phyloP scores from a whole-genome alignment of 1,140 invertebrate genomes.

The Drosophila truncata region DNA sequence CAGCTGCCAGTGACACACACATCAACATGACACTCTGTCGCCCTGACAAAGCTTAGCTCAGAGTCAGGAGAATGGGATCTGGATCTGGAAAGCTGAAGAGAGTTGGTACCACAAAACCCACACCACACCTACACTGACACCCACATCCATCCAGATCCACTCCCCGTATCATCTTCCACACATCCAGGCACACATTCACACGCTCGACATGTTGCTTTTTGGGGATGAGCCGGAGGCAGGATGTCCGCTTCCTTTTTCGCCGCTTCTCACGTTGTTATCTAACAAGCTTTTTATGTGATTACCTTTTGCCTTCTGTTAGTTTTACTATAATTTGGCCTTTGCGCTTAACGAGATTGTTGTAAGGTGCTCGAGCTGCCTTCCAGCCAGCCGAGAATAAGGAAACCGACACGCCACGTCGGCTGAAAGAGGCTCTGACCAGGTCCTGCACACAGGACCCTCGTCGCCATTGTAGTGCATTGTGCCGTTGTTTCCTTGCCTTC shows the following conservation, averaged over 20 bases:
- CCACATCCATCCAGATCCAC: not conserved
- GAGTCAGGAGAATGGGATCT: constrained; percentile 17
- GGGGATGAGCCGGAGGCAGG: constrained; percentile 49
- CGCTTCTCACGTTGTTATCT: constrained; percentile 66
- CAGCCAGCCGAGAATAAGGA: constrained; percentile 41
- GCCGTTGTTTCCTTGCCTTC: constrained; percentile 43
- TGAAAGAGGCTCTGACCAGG: constrained; percentile 17
- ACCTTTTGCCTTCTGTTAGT: constrained; percentile 81
- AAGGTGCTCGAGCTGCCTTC: constrained; percentile 62
- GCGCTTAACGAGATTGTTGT: constrained; percentile 80
- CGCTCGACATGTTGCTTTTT: constrained; percentile 60
- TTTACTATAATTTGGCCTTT: constrained; percentile 82
- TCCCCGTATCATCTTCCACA: constrained; percentile 28
- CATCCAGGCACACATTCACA: constrained; percentile 63
- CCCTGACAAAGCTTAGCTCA: constrained; percentile 76
- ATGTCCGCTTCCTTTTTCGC: constrained; percentile 63
- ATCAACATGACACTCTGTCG: constrained; percentile 79
- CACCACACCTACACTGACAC: not conserved
- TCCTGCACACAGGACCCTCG: constrained; percentile 8
- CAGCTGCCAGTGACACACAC: constrained; percentile 79
- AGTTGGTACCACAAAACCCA: constrained; percentile 29
- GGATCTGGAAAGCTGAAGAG: not conserved
- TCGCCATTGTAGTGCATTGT: constrained; percentile 39
- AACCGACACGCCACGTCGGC: constrained; percentile 45
- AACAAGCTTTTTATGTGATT: constrained; percentile 83